Evolutionary conservation across 2,888 invertebrate genomes (phyloP).

Genomic region (Tyria jacobaeae): DNA sequence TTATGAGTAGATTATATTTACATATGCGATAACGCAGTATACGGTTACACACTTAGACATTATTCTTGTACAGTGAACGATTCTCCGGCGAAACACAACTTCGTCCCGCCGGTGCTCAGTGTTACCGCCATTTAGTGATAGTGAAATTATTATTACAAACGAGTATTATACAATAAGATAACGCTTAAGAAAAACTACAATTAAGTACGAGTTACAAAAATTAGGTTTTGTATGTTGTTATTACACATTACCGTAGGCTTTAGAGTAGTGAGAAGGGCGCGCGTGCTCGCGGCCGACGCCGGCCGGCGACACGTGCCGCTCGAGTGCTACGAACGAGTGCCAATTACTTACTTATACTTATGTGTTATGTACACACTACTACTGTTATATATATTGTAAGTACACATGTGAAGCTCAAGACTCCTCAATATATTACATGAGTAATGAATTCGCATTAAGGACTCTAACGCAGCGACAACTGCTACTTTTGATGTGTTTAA

Average conservation of each 20-base stretch:
- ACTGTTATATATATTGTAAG: constrained; percentile 9
- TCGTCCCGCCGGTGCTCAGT: too few species aligned
- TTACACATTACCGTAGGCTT: constrained; percentile 33
- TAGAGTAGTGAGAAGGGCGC: constrained; percentile 15
- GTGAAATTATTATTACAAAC: constrained; percentile 12
- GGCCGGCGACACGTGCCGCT: constrained; percentile 25
- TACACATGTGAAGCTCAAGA: constrained; percentile 10
- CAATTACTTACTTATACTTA: constrained; percentile 46
- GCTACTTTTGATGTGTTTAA: constrained; percentile 15
- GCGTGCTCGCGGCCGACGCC: constrained; percentile 11
- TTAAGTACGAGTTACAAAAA: constrained; percentile 31
- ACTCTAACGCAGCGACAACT: constrained; percentile 2
- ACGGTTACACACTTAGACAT: constrained; percentile 42
- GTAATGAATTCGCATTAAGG: neutral
- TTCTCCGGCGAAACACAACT: too few species aligned
- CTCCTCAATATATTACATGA: constrained; percentile 2
- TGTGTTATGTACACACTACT: constrained; percentile 12
- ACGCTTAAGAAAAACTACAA: constrained; percentile 35
- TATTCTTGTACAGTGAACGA: neutral
- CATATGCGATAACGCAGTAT: constrained; percentile 36
- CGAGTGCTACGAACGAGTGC: constrained; percentile 45
- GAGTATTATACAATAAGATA: constrained; percentile 25
- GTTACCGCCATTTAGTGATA: neutral
- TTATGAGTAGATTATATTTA: constrained; percentile 51
- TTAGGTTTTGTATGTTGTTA: constrained; percentile 52